A percentile compares a stretch with the other conserved stretches of the same genome.
Conservation (phyloP, 2,888 invertebrate species). For the Helleia helle region DNA sequence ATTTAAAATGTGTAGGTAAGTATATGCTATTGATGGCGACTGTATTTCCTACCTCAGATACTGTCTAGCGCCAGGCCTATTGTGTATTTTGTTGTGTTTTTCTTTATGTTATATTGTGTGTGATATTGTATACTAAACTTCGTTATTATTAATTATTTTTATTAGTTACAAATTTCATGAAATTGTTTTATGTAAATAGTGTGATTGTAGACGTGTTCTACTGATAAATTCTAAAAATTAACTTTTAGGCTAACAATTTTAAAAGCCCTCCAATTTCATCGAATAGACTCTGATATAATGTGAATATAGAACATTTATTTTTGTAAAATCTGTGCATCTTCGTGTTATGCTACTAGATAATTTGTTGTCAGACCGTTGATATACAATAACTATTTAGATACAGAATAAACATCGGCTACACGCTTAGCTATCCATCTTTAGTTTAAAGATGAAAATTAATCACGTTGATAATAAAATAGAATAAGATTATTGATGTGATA, state of each 20-base stretch:
- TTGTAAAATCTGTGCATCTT: no score
- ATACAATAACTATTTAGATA: no score
- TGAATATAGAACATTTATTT: neutral
- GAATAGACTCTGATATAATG: slow-evolving; percentile 6
- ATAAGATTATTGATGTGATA: no score
- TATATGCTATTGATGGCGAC: no score
- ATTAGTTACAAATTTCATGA: neutral
- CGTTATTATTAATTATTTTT: neutral
- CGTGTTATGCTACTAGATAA: no score
- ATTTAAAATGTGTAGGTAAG: no score
- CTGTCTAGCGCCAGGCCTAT: neutral
- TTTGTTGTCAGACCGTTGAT: no score
- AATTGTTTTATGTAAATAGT: neutral
- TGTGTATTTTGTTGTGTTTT: neutral
- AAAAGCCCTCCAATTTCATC: slow-evolving; percentile 17
- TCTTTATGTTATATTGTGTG: neutral
- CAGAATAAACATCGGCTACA: no score
- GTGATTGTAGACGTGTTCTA: neutral
- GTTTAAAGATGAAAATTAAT: no score
- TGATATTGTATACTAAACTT: neutral
- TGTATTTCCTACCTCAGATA: neutral
- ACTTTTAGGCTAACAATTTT: neutral
- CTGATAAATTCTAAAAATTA: neutral
- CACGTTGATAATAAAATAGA: no score
- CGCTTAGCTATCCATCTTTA: no score